Evolutionary conservation across 2,888 invertebrate species (phyloP), one percentile per base, ranked within the genome.

Genomic region (Gari tellinella): DNA sequence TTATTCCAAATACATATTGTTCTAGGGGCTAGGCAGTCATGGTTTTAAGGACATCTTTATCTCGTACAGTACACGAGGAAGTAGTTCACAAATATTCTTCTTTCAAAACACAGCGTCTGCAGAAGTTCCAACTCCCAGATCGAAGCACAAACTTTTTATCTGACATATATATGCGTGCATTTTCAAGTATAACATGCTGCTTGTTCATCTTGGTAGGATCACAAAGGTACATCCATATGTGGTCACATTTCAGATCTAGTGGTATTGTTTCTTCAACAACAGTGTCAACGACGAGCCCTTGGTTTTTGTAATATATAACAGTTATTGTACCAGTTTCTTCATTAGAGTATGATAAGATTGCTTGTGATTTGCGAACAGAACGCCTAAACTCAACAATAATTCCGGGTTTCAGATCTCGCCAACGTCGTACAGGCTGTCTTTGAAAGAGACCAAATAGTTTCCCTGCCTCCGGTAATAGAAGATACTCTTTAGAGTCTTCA

Each of bases 61-160:
- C n/a, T n/a, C n/a, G n/a, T n/a, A n/a, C n/a, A n/a, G n/a, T n/a
- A n/a, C n/a, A n/a, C n/a, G n/a, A n/a, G n/a, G n/a, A n/a, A n/a
- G n/a, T n/a, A n/a, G n/a, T n/a, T n/a, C n/a, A n/a, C 31, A 31
- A 31, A 31, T 31, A 31, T 31, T 31, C 31, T 4, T 31, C 8
- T n/a, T 52, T 60, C n/a, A 66, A 45, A 0, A 57, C 58, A 63
- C 70, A 66, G 8, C 37, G 53, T 25, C 51, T 40, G 46, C 66
- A 63, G 26, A 75, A 62, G 41, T 72, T 62, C 66, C 55, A 62
- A 14, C 66, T 66, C n/a, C 57, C 37, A 38, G 62, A 56, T 8
- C 62, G 52, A 26, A 10, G 10, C n/a, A 31, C 19, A 66, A 62
- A 66, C n/a, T 56, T 46, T 2, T 61, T 49, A 19, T 72, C 66